Percentiles rank a stretch among this genome's conserved stretches.
These are phyloP conservation scores for Cantharis lateralis DNA, from an alignment of 2,888 invertebrate species.

Conservation along the genomic window DNA sequence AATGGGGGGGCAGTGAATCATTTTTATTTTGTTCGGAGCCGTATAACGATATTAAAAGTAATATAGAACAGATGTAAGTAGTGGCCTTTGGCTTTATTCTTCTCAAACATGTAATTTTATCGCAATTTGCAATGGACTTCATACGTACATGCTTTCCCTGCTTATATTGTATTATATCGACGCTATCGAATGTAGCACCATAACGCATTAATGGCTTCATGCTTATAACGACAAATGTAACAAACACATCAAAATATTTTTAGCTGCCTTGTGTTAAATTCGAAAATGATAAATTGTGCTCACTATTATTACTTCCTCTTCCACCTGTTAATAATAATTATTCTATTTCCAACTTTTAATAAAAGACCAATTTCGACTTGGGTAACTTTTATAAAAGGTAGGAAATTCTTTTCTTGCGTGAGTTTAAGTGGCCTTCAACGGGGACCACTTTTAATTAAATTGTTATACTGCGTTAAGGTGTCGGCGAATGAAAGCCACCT, in stretches of 20 bases:
- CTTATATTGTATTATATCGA: conserved; percentile 21
- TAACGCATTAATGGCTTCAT: conserved; percentile 26
- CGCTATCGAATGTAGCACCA: conserved; percentile 17
- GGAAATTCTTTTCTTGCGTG: conserved; percentile 26
- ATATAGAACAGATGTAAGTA: conserved; percentile 30
- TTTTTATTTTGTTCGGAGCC: conserved; percentile 26
- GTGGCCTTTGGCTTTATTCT: conserved; percentile 24
- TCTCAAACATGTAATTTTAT: conserved; percentile 27
- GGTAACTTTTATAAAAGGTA: conserved; percentile 6
- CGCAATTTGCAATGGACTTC: conserved; percentile 17
- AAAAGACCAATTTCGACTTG: background rate
- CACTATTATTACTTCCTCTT: background rate
- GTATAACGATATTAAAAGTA: conserved; percentile 28
- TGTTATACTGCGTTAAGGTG: conserved; percentile 8
- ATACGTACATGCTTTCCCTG: conserved; percentile 10
- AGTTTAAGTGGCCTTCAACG: conserved; percentile 24
- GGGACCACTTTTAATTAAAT: conserved; percentile 21
- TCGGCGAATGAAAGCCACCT: background rate
- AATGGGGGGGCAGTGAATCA: conserved; percentile 26
- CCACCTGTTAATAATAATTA: background rate
- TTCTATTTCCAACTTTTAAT: background rate
- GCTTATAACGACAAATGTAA: conserved; percentile 18
- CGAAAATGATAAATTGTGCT: background rate
- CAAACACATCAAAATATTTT: conserved; percentile 21
- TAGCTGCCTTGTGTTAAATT: background rate